Base-by-base conservation (phyloP, 2,113 vertebrate species). In the Dendropsophus ebraccatus region DNA sequence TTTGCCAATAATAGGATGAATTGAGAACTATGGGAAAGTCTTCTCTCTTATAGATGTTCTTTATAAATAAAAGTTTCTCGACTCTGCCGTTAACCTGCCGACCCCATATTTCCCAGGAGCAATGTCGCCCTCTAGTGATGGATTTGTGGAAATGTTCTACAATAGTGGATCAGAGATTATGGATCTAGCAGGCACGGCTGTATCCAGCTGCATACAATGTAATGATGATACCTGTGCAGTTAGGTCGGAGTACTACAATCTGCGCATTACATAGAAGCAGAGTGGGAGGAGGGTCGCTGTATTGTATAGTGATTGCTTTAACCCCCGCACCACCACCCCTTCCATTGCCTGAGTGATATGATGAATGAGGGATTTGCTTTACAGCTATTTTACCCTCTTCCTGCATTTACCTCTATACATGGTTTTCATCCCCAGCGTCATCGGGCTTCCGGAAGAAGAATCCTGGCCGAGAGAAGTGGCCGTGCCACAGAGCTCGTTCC, bases 401-500 rank as follows among this genome's bases (percentile, higher is more conserved):
- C 45, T 47, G 45, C 10, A 47, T 47, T 47, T 10, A 5, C 45
- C 10, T 10, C 5, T 47, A 47, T 47, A 5, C 16, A 5, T 49
- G 88, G 83, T 74, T 52, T 23, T 75, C 75, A 89, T 85, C 73
- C 69, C n/a, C 89, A 99, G 98, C 85, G 95, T 97, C 54, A 96
- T 99, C 85, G 98, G 98, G 35, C 96, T 99, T 69, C 98, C 98
- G 23, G 95, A 96, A 81, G 95, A 94, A 88, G 98, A 99, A 19
- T 97, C 99, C 90, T 99, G 98, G 98, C 98, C 98, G 58, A 94
- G 95, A 89, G 97, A 99, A 0, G 97, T 99, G 87, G 96, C 96
- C 81, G 94, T 99, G 88, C 97, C 97, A 88, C 96, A 97, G 91
- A 96, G 96, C 91, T 97, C 97, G 90, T 99, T 99, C 88, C 92